Base-by-base conservation (phyloP, 2,113 vertebrate genomes). In the Notarius lentiginosus region DNA sequence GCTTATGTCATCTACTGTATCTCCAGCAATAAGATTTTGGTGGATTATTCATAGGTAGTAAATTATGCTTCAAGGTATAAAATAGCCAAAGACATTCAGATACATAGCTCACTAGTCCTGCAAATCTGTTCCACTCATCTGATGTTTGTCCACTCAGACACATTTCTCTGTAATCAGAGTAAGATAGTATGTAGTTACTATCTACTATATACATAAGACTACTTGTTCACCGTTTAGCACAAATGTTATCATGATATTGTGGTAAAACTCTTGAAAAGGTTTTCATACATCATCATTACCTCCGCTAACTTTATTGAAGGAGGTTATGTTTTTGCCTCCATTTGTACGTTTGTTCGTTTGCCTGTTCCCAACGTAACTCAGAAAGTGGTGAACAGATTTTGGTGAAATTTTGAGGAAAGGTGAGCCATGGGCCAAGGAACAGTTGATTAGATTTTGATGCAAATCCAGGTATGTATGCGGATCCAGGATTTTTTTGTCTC, bases 161-260 rank as follows among this genome's bases (percentile, higher is more conserved):
- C 49, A 72, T 72, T 65, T 22, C 55, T 75, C 41, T 41, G 18
- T 73, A 75, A 84, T 60, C 83, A n/a, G 47, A 60, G 41, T 68
- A n/a, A 41, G 11, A 58, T 41, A 27, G 27, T 41, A 5, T 72
- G 82, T 58, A 22, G 34, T n/a, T 0, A 41, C 14, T 4, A 66
- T 51, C 7, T 34, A 47, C 30, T 73, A 11, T 18, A 22, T 47
- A 49, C 5, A 8, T 14, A 60, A 49, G 72, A 49, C 47, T 73
- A 47, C 70, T 41, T 55, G 55, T 55, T 55, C 11, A 55, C 55
- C 66, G 27, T 68, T 68, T 30, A 30, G 66, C 17, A 27, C 55
- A 80, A 20, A 60, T 41, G 11, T 79, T 4, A 24, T 7, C 11
- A 27, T 30, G 49, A 79, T 1, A 30, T 70, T 70, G 10, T 66